Evolutionary conservation across 2,113 vertebrate species (phyloP), one percentile per base, ranked within the genome.

Genomic region (Proterorhinus semilunaris): DNA sequence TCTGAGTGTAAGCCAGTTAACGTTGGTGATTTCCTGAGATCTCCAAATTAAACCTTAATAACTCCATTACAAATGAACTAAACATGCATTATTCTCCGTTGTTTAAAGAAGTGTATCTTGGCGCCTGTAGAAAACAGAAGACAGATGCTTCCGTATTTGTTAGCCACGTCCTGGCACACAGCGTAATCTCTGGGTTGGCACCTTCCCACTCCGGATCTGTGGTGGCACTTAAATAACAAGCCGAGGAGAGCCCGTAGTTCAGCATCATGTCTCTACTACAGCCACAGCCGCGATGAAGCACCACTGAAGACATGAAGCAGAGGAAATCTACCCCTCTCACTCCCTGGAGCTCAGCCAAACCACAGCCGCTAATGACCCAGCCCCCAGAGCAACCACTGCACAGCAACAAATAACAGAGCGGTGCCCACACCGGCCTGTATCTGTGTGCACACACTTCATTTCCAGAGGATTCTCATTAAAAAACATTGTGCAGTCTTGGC

Each of bases 101-200:
- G 15, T 11, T 47, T 8, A 47, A 47, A 47, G 7, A 47, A 47
- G 42, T 70, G 46, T 54, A 67, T 68, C 74, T 78, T 62, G 68
- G 72, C 58, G 42, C 75, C 63, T 7, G 2, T 46, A 80, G 72
- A 83, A 75, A 86, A 83, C 80, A 76, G 58, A 51, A 82, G 89
- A 82, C 87, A 87, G 83, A 84, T 78, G 86, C 76, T 87, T 90
- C 90, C 90, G 92, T 90, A 90, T 92, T 92, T 90, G 89, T 89
- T 69, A 74, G 88, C 75, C 71, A 77, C 47, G 50, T 65, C 68
- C 65, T 80, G 59, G 66, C 76, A 84, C 68, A 75, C n/a, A 72
- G 68, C 66, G 78, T 85, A 83, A 89, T 86, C 83, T 73, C 75
- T 79, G 81, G 72, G 73, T 73, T 89, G 90, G 88, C 88, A 91